phyloP scores from a whole-genome alignment of 2,113 vertebrate species.

The Glaucomys volans region DNA sequence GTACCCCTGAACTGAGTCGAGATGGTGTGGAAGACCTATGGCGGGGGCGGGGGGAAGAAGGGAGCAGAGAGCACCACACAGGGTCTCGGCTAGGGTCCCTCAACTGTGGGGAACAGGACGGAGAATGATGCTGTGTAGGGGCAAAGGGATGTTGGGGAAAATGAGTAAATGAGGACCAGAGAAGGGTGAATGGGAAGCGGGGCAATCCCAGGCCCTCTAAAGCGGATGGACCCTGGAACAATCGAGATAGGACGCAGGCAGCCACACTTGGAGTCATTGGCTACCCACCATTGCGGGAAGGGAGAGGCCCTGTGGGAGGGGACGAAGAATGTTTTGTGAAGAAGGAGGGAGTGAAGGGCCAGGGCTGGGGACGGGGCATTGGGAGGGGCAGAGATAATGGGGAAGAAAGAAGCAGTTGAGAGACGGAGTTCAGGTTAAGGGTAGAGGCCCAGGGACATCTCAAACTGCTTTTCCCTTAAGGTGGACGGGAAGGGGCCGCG shows the following conservation, averaged over 20 bases:
- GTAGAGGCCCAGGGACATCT: accelerated
- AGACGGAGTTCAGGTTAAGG: accelerated
- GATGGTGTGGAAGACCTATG: neutral
- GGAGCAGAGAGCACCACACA: neutral
- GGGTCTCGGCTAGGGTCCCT: neutral
- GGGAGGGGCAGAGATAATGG: neutral
- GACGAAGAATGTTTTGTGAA: neutral
- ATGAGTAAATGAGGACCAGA: too few species aligned
- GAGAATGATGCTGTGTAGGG: neutral
- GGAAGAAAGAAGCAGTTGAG: too few species aligned
- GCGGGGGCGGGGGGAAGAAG: too few species aligned
- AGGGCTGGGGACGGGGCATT: too few species aligned
- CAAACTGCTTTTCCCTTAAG: neutral
- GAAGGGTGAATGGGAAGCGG: neutral
- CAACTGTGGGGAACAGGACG: neutral
- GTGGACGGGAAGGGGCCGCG: too few species aligned
- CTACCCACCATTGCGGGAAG: neutral
- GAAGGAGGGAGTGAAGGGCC: neutral
- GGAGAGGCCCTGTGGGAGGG: neutral
- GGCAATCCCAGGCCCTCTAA: neutral
- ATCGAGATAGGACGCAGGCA: too few species aligned
- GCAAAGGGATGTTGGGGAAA: neutral
- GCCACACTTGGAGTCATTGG: neutral
- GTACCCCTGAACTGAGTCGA: neutral
- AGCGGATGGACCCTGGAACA: neutral